Percentiles rank a stretch among this genome's conserved stretches.
These are phyloP conservation scores for Drosophila micromelanica DNA, from an alignment of 1,140 invertebrate species.

Conservation along the genomic window DNA sequence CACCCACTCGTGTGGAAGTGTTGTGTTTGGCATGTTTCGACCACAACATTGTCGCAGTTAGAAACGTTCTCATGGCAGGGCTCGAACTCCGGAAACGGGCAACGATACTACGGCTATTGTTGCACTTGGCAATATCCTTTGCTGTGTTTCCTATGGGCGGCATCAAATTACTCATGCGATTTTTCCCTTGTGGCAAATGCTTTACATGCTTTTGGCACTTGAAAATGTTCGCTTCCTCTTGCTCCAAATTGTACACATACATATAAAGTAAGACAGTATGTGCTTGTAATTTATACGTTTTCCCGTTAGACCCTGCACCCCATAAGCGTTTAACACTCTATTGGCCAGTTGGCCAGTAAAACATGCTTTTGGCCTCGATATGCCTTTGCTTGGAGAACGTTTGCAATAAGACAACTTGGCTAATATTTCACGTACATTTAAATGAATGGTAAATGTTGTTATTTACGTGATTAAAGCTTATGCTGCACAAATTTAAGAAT, in stretches of 20 bases:
- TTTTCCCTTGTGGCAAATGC: slow-evolving; percentile 26
- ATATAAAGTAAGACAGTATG: slow-evolving; percentile 1
- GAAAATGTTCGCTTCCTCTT: slow-evolving; percentile 27
- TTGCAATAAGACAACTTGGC: slow-evolving; percentile 2
- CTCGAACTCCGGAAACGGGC: slow-evolving; percentile 29
- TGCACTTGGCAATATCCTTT: slow-evolving; percentile 23
- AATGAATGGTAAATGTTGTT: slow-evolving; percentile 7
- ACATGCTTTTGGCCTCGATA: slow-evolving; percentile 5
- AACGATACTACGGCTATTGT: slow-evolving; percentile 10
- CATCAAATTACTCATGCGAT: slow-evolving; percentile 19
- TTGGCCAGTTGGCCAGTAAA: slow-evolving; percentile 9
- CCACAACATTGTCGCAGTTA: slow-evolving; percentile 61
- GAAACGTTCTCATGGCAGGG: slow-evolving; percentile 10
- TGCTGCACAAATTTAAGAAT: background rate
- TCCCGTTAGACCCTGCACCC: slow-evolving; percentile 6
- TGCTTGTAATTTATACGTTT: slow-evolving; percentile 41
- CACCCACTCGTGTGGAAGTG: slow-evolving; percentile 7
- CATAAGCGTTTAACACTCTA: slow-evolving; percentile 1
- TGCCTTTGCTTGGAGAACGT: background rate
- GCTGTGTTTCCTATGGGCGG: slow-evolving; percentile 2
- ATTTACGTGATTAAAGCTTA: background rate
- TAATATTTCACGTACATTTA: slow-evolving; percentile 16
- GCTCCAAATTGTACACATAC: background rate
- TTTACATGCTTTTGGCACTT: slow-evolving; percentile 47
- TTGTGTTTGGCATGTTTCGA: slow-evolving; percentile 56